These are phyloP conservation scores for Aptenodytes patagonicus DNA, from an alignment of 2,113 vertebrate species.

Conservation along the genomic window DNA sequence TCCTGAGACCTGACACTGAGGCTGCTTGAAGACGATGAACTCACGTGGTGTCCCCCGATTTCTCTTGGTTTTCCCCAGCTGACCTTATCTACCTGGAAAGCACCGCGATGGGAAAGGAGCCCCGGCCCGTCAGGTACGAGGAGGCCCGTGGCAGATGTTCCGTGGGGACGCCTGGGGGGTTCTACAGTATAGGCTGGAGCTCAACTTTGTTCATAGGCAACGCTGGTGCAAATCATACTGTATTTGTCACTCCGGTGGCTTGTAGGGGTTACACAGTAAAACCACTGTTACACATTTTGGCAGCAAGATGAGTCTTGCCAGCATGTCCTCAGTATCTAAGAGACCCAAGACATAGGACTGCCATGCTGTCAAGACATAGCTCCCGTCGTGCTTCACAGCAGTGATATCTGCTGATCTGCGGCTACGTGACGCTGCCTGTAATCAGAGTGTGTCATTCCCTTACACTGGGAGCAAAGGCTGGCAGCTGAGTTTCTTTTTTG, in stretches of 20 bases:
- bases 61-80: background rate
- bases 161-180: rapidly evolving
- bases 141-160: background rate
- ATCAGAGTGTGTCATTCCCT: rapidly evolving
- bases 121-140: background rate
- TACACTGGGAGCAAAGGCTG: background rate
- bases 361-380: background rate
- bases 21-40: background rate
- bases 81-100: background rate
- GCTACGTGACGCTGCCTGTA: rapidly evolving
- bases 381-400: background rate
- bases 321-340: background rate
- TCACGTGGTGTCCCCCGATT: background rate
- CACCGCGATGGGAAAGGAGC: background rate
- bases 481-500: background rate
- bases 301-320: background rate
- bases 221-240: rapidly evolving
- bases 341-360: background rate
- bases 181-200: background rate
- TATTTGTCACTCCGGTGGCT: rapidly evolving
- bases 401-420: background rate
- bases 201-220: background rate
- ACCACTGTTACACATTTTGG: rapidly evolving
- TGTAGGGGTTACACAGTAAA: background rate
- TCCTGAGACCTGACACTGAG: background rate